Base-by-base conservation (phyloP, 2,888 invertebrate species). In the Cephus nigrinus region DNA sequence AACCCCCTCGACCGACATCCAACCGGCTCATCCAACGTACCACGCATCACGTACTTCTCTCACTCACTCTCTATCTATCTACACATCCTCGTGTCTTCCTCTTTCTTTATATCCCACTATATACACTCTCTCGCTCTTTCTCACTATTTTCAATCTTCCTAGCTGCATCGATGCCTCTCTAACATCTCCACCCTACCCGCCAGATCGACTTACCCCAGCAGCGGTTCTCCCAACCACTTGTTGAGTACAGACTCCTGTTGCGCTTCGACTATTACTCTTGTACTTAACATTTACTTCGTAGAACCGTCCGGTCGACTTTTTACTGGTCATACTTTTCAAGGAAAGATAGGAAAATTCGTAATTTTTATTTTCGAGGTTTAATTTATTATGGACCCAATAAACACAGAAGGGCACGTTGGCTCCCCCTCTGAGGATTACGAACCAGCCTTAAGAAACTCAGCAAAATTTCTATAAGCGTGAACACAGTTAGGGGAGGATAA, bases 401-500 rank as follows among this genome's bases (percentile, higher is more conserved):
- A 55, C 23, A 55, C 55, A 23, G 15, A 55, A 55, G 2, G 9
- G 55, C 15, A 23, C 23, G 55, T 55, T 15, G 55, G 55, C 55
- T 55, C 23, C 23, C 33, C 12, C 35, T 35, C 55, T 23, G 55
- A 55, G 55, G 55, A 55, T 55, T 33, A 68, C 35, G 33, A 68
- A 34, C 77, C 71, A 77, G 73, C 76, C 79, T 55, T 68, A 76
- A 73, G 68, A 72, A 73, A 75, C 55, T 75, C 80, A 36, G 69
- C 74, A 32, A 75, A 79, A 81, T 77, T 76, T 79, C 78, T 79
- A 74, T 76, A 75, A 79, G 83, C 80, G 83, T 85, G 87, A 85
- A 86, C 87, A 85, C 82, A 85, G 76, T 88, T 87, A 88, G 86
- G 89, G 90, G 89, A 90, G 87, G 85, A 86, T 88, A 82, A 86